Percentiles rank a stretch among this genome's conserved stretches.
Evolutionary conservation across 2,797 vertebrate species (phyloP).

Genomic region (Aselliscus stoliczkanus): DNA sequence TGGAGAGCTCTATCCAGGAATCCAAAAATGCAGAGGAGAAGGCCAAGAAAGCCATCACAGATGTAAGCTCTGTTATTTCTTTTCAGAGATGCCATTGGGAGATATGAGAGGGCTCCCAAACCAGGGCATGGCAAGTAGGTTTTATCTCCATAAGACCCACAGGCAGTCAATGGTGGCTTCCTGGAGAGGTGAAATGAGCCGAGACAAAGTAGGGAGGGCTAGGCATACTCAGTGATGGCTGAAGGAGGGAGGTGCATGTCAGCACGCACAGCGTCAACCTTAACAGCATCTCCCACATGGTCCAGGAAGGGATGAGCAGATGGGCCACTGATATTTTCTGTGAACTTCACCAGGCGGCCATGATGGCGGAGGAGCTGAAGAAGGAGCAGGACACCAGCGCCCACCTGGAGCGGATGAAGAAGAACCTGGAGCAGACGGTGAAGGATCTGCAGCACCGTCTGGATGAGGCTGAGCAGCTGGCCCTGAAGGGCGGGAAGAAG

Average conservation of each 20-base stretch:
- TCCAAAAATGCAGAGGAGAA: slow-evolving; percentile 93
- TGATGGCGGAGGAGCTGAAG: slow-evolving; percentile 90
- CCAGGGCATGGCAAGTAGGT: fast-evolving
- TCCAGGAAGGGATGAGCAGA: background rate
- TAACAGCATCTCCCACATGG: background rate
- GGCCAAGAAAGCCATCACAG: slow-evolving; percentile 93
- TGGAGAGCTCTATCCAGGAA: slow-evolving; percentile 90
- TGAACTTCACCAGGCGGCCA: slow-evolving; percentile 79
- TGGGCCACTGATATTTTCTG: background rate
- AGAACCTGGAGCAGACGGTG: slow-evolving; percentile 83
- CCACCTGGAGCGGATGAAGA: slow-evolving; percentile 91
- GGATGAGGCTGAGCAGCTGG: slow-evolving; percentile 86
- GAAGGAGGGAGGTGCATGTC: background rate
- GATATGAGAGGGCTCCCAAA: background rate
- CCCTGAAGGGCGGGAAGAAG: slow-evolving; percentile 89
- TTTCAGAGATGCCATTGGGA: background rate
- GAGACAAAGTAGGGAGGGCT: background rate
- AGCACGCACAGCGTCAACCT: background rate
- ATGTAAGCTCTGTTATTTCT: slow-evolving; percentile 81
- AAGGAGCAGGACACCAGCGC: slow-evolving; percentile 90
- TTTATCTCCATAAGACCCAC: background rate
- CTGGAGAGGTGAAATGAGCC: background rate
- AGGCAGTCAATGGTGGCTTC: background rate
- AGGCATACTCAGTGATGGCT: fast-evolving
- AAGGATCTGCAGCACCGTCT: slow-evolving; percentile 81